A percentile compares a stretch with the other conserved stretches of the same genome.
phyloP scores from a whole-genome alignment of 2,113 vertebrate genomes.

The Stegostoma tigrinum region DNA sequence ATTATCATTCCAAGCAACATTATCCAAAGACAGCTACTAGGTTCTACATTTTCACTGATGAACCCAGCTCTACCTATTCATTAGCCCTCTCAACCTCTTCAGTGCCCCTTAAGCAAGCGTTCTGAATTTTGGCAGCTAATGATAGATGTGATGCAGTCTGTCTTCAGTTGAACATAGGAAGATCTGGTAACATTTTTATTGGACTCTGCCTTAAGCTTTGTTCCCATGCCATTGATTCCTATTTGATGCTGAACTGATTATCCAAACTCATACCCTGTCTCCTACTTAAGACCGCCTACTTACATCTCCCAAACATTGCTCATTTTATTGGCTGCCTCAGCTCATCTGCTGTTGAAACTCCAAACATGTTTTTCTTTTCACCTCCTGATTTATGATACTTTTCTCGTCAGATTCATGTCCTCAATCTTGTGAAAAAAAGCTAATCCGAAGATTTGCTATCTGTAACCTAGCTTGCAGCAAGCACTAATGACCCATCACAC shows the following conservation, averaged over 20 bases:
- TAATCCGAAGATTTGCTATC: too few species aligned
- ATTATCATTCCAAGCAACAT: neutral
- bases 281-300: neutral
- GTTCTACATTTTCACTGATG: neutral
- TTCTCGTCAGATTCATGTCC: too few species aligned
- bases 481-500: too few species aligned
- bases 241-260: neutral
- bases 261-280: neutral
- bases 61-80: neutral
- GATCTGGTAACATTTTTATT: neutral
- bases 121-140: neutral
- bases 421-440: too few species aligned
- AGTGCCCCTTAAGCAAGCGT: neutral
- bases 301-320: neutral
- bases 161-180: neutral
- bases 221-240: neutral
- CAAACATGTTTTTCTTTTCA: neutral
- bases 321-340: neutral
- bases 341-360: neutral
- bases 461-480: too few species aligned
- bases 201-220: neutral
- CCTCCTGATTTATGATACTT: too few species aligned
- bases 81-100: neutral
- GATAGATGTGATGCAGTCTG: neutral
- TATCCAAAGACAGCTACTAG: neutral